phyloP scores from a whole-genome alignment of 2,888 invertebrate genomes.

The Crioceris asparagi region DNA sequence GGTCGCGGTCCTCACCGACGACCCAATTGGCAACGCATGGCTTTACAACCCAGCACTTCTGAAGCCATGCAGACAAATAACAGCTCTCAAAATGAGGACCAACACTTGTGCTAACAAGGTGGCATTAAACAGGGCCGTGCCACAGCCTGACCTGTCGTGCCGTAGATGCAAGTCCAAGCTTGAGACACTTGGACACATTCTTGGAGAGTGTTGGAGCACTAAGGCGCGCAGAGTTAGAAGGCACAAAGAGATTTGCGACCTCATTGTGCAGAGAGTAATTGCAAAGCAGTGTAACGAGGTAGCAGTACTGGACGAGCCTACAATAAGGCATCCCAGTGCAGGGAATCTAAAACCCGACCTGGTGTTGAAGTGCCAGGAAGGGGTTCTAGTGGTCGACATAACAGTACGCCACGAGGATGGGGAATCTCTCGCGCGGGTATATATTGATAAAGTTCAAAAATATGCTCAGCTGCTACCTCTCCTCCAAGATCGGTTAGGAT shows the following conservation, averaged over 20 bases:
- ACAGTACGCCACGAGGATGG: conserved; percentile 20
- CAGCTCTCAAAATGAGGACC: conserved; percentile 25
- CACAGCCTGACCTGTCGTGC: conserved; percentile 18
- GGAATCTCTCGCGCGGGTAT: conserved; percentile 17
- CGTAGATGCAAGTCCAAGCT: conserved; percentile 20
- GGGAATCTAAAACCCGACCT: conserved; percentile 23
- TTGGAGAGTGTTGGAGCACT: conserved; percentile 22
- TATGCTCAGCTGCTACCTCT: conserved; percentile 19
- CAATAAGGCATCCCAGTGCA: conserved; percentile 8
- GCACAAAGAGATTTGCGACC: conserved; percentile 19
- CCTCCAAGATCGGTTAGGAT: conserved; percentile 12
- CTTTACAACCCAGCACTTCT: conserved; percentile 20
- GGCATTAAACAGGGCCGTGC: conserved; percentile 19
- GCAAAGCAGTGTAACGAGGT: conserved; percentile 10
- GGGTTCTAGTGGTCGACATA: conserved; percentile 25
- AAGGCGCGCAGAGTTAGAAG: conserved; percentile 21
- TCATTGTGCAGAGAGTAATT: conserved; percentile 12
- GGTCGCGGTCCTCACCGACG: no score
- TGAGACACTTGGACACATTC: conserved; percentile 28
- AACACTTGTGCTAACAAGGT: conserved; percentile 22
- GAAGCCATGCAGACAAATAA: conserved; percentile 23
- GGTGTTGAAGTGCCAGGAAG: conserved; percentile 19
- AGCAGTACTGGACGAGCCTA: conserved; percentile 16
- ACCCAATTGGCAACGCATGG: conserved; percentile 22
- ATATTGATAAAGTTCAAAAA: conserved; percentile 21